Evolutionary conservation across 64 coral and sea anemone genomes (phyloP).

Genomic region (Montipora cactus): DNA sequence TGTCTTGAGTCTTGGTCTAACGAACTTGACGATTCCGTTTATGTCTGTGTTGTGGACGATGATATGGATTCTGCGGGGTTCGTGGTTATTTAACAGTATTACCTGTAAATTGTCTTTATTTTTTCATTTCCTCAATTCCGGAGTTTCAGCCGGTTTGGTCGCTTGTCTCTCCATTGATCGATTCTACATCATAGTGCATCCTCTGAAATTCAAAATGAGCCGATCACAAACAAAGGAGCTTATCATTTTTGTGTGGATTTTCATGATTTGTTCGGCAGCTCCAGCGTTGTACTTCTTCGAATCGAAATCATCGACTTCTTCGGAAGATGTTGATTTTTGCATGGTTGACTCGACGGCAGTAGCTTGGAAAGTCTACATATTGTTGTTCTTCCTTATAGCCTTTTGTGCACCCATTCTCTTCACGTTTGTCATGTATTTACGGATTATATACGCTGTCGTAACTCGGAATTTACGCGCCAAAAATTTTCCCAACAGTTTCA

Average conservation of each 20-base stretch:
- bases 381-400: slow-evolving; percentile 78
- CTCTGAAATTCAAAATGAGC: slow-evolving; percentile 96
- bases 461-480: slow-evolving; percentile 71
- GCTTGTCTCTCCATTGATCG: slow-evolving; percentile 95
- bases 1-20: slow-evolving; percentile 83
- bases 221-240: slow-evolving; percentile 92
- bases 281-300: slow-evolving; percentile 90
- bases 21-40: slow-evolving; percentile 81
- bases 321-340: slow-evolving; percentile 48
- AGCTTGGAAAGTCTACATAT: slow-evolving; percentile 85
- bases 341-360: slow-evolving; percentile 58
- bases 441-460: slow-evolving; percentile 74
- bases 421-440: slow-evolving; percentile 71
- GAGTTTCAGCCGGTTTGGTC: slow-evolving; percentile 82
- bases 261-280: slow-evolving; percentile 79
- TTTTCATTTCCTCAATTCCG: slow-evolving; percentile 85
- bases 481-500: slow-evolving; percentile 74
- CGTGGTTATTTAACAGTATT: slow-evolving; percentile 82
- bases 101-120: slow-evolving; percentile 93
- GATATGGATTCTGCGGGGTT: slow-evolving; percentile 66
- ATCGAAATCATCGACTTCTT: slow-evolving; percentile 6
- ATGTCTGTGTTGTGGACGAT: slow-evolving; percentile 77
- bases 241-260: slow-evolving; percentile 91
- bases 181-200: slow-evolving; percentile 94
- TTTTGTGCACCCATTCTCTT: slow-evolving; percentile 74